phyloP scores from a whole-genome alignment of 1,140 invertebrate species.

The Drosophila pectinifera region DNA sequence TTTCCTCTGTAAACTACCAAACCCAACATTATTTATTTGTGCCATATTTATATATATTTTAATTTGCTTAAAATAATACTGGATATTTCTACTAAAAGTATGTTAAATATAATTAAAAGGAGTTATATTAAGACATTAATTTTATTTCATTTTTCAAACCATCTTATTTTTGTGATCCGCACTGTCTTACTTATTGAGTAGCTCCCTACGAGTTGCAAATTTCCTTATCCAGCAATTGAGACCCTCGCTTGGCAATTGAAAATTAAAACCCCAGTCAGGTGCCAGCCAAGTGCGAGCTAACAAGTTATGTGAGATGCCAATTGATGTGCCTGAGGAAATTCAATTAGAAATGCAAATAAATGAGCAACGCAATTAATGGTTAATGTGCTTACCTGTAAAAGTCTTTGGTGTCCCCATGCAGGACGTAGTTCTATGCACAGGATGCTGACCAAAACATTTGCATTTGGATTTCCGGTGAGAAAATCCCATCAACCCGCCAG shows the following conservation, averaged over 20 bases:
- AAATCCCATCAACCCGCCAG: conserved; percentile 2
- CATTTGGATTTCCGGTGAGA: conserved; percentile 11
- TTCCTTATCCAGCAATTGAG: conserved; percentile 7
- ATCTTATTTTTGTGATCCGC: not conserved
- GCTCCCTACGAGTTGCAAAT: conserved; percentile 6
- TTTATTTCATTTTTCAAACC: not conserved
- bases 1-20: no score
- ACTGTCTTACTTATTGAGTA: not conserved
- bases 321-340: conserved; percentile 2
- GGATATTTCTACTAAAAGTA: no score
- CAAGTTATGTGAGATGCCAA: conserved; percentile 21
- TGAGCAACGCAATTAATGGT: conserved; percentile 22
- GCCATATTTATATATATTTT: no score
- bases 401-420: not conserved
- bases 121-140: not conserved
- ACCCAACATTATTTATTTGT: no score
- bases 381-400: not conserved
- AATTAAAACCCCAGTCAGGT: conserved; percentile 13
- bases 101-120: not conserved
- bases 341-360: conserved; percentile 34
- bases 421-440: not conserved
- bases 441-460: conserved; percentile 1
- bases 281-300: conserved; percentile 4
- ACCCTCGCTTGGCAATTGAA: conserved; percentile 5
- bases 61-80: no score